phyloP scores from a whole-genome alignment of 1,140 invertebrate genomes.

The Olivierus martensii region DNA sequence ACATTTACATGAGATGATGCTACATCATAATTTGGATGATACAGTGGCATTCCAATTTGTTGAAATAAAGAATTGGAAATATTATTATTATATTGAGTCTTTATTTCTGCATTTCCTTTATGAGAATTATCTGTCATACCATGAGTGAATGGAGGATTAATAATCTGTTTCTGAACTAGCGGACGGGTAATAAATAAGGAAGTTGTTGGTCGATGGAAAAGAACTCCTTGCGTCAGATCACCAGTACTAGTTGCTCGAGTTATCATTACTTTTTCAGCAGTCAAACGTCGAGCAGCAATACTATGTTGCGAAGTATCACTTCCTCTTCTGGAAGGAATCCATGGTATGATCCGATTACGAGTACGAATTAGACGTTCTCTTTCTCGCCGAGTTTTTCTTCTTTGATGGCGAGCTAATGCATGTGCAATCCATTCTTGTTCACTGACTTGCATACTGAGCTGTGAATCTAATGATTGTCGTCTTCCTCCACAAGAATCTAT shows the following conservation, averaged over 20 bases:
- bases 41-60: not conserved
- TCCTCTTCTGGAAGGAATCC: conserved; percentile 36
- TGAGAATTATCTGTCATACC: conserved; percentile 16
- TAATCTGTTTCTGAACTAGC: not conserved
- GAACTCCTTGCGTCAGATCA: conserved; percentile 6
- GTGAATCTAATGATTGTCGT: conserved; percentile 63
- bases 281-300: conserved; percentile 4
- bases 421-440: conserved; percentile 18
- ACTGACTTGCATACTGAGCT: conserved; percentile 44
- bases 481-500: conserved; percentile 26
- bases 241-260: conserved; percentile 18
- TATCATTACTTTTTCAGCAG: conserved; percentile 3
- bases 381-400: conserved; percentile 59
- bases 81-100: not conserved
- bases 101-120: not conserved
- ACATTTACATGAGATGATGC: conserved; percentile 2
- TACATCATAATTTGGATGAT: not conserved
- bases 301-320: conserved; percentile 65
- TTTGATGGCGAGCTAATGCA: conserved; percentile 38
- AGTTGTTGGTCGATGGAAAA: not conserved
- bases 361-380: conserved; percentile 30
- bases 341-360: conserved; percentile 11
- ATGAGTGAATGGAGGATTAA: conserved; percentile 15
- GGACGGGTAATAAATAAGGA: not conserved
- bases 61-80: not conserved